Evolutionary conservation across 1,140 invertebrate species (phyloP).

Genomic region (Chironomus tepperi): DNA sequence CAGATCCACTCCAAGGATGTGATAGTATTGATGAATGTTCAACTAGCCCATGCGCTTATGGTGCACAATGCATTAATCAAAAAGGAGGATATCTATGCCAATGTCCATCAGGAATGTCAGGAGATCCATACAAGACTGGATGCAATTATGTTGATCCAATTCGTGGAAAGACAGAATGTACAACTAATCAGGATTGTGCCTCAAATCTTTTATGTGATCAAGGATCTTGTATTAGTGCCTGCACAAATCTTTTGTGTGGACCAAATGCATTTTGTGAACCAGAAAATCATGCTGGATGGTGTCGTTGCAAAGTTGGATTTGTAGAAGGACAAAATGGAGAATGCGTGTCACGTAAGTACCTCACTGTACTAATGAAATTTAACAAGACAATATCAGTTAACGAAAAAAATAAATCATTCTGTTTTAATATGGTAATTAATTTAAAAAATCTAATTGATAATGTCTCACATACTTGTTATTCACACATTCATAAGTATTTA

Average conservation of each 20-base stretch:
- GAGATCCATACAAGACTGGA: constrained; percentile 73
- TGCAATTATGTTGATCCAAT: constrained; percentile 48
- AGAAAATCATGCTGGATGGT: constrained; percentile 80
- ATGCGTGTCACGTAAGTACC: constrained; percentile 64
- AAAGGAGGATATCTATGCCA: constrained; percentile 76
- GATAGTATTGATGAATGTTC: constrained; percentile 75
- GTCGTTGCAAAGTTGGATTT: constrained; percentile 74
- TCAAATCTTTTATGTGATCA: constrained; percentile 66
- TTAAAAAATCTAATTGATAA: background rate
- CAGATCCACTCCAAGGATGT: constrained; percentile 69
- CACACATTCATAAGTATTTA: background rate
- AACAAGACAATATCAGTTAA: background rate
- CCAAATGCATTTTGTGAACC: constrained; percentile 78
- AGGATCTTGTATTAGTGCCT: constrained; percentile 72
- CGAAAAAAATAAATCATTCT: background rate
- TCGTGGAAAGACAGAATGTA: constrained; percentile 52
- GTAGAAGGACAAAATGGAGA: constrained; percentile 63
- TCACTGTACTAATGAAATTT: constrained; percentile 4
- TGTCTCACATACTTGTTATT: background rate
- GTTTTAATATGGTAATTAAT: background rate
- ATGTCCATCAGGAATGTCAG: constrained; percentile 68
- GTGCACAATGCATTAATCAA: constrained; percentile 77
- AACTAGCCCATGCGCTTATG: constrained; percentile 66
- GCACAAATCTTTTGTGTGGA: constrained; percentile 66
- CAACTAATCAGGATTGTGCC: constrained; percentile 65